phyloP scores from a whole-genome alignment of 23 tunicate species.

The Halocynthia roretzi region DNA sequence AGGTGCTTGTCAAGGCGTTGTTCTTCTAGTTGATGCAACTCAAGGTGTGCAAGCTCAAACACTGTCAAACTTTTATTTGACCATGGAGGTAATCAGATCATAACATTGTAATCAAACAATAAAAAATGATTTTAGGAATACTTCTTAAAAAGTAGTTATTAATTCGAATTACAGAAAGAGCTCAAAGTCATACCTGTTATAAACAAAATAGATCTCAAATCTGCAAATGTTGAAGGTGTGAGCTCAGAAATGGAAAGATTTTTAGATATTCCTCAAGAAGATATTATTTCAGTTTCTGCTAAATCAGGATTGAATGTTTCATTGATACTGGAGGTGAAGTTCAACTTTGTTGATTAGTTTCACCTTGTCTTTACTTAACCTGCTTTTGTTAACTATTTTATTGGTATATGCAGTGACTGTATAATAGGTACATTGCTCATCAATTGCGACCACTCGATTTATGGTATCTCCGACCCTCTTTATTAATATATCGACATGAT shows the following conservation, averaged over 20 bases:
- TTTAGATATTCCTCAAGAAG: constrained; percentile 49
- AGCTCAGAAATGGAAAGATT: constrained; percentile 46
- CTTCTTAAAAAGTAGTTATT: neutral
- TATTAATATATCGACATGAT: too few species aligned
- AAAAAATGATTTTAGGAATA: neutral
- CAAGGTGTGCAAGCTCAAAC: constrained; percentile 98
- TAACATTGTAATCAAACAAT: neutral
- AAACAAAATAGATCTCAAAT: constrained; percentile 74
- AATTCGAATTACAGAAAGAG: constrained; percentile 34
- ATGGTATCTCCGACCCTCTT: too few species aligned
- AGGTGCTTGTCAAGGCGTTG: constrained; percentile 92
- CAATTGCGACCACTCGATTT: too few species aligned
- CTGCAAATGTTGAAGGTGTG: constrained; percentile 62
- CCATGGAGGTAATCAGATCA: constrained; percentile 47
- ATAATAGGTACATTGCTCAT: too few species aligned
- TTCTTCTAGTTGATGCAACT: constrained; percentile 92
- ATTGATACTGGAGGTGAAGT: constrained; percentile 34
- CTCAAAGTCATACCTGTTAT: constrained; percentile 69
- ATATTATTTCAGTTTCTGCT: constrained; percentile 63
- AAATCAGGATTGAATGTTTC: constrained; percentile 58
- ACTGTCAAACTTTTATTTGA: constrained; percentile 75
- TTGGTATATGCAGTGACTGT: too few species aligned
- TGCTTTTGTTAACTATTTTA: too few species aligned
- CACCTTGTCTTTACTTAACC: too few species aligned
- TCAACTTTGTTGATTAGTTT: neutral